These are phyloP conservation scores for Stenurella melanura DNA, from an alignment of 2,888 invertebrate genomes.

Conservation along the genomic window DNA sequence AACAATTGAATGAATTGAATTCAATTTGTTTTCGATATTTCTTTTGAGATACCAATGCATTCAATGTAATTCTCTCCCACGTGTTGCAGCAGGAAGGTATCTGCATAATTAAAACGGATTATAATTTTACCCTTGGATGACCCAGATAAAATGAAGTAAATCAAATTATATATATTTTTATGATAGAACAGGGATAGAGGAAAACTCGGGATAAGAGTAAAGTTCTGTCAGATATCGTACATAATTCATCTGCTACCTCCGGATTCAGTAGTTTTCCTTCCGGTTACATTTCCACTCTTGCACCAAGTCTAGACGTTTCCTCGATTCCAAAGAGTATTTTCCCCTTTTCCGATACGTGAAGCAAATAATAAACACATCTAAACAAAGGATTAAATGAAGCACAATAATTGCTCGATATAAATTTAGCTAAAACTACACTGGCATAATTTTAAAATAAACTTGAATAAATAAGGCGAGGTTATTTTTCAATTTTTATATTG, in stretches of 20 bases:
- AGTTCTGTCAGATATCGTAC: constrained; percentile 68
- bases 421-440: constrained; percentile 15
- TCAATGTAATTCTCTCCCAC: not conserved
- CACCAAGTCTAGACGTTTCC: constrained; percentile 63
- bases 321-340: constrained; percentile 51
- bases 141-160: constrained; percentile 47
- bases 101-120: not conserved
- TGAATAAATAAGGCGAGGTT: no score
- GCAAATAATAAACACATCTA: constrained; percentile 59
- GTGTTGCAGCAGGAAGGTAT: not conserved
- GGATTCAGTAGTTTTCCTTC: constrained; percentile 72
- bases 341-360: constrained; percentile 60
- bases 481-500: no score
- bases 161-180: constrained; percentile 53
- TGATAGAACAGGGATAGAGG: constrained; percentile 38
- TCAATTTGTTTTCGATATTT: no score
- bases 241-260: constrained; percentile 73
- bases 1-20: no score
- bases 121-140: constrained; percentile 23
- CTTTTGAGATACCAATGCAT: no score
- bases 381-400: constrained; percentile 51
- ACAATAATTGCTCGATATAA: constrained; percentile 53
- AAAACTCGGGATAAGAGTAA: constrained; percentile 45
- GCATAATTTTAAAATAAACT: not conserved
- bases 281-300: constrained; percentile 71